Conservation (phyloP, 2,797 vertebrate species). For the Alcedo atthis region DNA sequence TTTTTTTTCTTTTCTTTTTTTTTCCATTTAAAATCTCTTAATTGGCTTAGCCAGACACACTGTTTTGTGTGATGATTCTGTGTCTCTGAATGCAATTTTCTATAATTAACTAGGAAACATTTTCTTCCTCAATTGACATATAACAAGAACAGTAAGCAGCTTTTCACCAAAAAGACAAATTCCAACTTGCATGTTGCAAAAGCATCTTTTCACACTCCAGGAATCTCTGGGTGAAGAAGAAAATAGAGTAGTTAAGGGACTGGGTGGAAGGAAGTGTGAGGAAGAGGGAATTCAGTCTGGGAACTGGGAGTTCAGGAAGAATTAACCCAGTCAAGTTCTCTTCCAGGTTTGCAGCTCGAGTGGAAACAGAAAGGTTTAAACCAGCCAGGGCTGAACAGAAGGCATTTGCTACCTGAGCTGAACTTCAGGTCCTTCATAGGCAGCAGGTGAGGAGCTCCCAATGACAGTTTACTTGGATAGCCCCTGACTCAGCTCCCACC, state of each 20-base stretch:
- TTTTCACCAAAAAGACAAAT: not conserved
- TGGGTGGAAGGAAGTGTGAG: not conserved
- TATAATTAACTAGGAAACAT: not conserved
- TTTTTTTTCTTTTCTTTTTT: not conserved
- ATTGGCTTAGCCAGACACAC: slow-evolving; percentile 15
- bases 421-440: not conserved
- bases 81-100: slow-evolving; percentile 9
- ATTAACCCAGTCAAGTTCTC: not conserved
- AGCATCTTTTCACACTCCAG: not conserved
- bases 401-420: not conserved
- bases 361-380: not conserved
- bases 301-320: not conserved
- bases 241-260: not conserved
- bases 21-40: not conserved
- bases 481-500: not conserved
- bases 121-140: not conserved
- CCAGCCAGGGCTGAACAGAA: not conserved
- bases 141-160: not conserved
- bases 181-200: not conserved
- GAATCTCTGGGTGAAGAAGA: not conserved
- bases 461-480: not conserved
- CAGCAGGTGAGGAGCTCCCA: not conserved
- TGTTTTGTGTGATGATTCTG: slow-evolving; percentile 8
- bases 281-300: not conserved
- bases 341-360: not conserved